These are phyloP conservation scores for Axis porcinus DNA, from an alignment of 2,113 vertebrate species.

Conservation along the genomic window DNA sequence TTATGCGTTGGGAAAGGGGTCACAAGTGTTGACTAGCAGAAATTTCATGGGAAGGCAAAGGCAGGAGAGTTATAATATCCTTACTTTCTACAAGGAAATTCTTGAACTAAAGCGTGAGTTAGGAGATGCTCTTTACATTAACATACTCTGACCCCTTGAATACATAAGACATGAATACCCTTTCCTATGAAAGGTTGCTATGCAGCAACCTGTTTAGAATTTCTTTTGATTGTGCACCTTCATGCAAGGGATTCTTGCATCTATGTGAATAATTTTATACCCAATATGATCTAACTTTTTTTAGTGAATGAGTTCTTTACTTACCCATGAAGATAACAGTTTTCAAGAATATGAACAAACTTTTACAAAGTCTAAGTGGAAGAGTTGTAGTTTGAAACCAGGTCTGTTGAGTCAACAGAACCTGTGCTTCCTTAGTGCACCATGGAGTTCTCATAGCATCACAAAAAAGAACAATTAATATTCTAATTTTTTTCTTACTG, in stretches of 20 bases:
- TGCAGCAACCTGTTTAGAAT: neutral
- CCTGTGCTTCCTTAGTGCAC: neutral
- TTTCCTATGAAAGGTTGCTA: neutral
- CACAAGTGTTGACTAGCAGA: neutral
- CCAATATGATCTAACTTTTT: neutral
- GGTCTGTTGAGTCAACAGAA: neutral
- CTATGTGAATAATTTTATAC: neutral
- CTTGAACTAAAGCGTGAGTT: neutral
- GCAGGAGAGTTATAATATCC: neutral
- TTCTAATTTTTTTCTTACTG: neutral
- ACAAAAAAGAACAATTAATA: neutral
- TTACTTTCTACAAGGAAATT: neutral
- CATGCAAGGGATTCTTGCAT: neutral
- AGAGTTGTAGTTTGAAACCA: neutral
- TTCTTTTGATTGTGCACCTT: neutral
- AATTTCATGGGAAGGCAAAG: neutral
- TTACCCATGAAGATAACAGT: neutral
- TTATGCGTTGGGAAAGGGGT: neutral
- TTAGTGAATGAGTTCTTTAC: neutral
- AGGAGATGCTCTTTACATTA: neutral
- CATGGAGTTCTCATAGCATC: neutral
- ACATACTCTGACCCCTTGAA: neutral
- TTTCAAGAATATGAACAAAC: neutral
- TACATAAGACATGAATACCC: neutral
- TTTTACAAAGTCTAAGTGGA: neutral